These are phyloP conservation scores for Drosophila teissieri DNA, from an alignment of 1,140 invertebrate genomes.

Conservation along the genomic window DNA sequence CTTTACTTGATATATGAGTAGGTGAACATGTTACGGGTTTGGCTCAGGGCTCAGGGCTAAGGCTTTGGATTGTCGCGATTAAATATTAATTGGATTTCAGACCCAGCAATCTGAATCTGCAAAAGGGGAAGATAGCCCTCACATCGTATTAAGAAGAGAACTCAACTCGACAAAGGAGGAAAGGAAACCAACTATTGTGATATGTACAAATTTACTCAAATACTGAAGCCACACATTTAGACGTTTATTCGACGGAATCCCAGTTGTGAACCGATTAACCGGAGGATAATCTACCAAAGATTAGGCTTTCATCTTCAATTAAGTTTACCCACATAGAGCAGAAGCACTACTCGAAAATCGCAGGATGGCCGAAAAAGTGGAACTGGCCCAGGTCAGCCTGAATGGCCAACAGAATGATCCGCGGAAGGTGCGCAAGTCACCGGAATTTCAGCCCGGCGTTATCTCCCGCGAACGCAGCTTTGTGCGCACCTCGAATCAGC, in stretches of 20 bases:
- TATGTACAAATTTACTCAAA: slow-evolving; percentile 83
- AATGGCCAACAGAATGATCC: slow-evolving; percentile 69
- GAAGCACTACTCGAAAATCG: slow-evolving; percentile 25
- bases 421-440: slow-evolving; percentile 79
- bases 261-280: slow-evolving; percentile 21
- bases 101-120: slow-evolving; percentile 61
- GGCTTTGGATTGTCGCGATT: slow-evolving; percentile 1
- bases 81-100: slow-evolving; percentile 42
- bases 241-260: slow-evolving; percentile 54
- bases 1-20: slow-evolving; percentile 46
- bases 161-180: slow-evolving; percentile 26
- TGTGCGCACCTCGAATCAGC: slow-evolving; percentile 86
- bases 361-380: slow-evolving; percentile 77
- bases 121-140: slow-evolving; percentile 43
- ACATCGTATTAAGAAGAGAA: slow-evolving; percentile 69
- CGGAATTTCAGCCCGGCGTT: slow-evolving; percentile 84
- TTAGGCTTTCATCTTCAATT: slow-evolving; percentile 62
- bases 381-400: slow-evolving; percentile 65
- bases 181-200: slow-evolving; percentile 71
- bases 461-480: slow-evolving; percentile 87
- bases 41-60: slow-evolving; percentile 28
- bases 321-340: slow-evolving; percentile 48
- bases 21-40: slow-evolving; percentile 51
- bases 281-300: slow-evolving; percentile 67
- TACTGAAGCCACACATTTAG: slow-evolving; percentile 68